Percentiles rank a stretch among this genome's conserved stretches.
Conservation (phyloP, 2,888 invertebrate genomes). For the Drosophila pseudotalamancana region DNA sequence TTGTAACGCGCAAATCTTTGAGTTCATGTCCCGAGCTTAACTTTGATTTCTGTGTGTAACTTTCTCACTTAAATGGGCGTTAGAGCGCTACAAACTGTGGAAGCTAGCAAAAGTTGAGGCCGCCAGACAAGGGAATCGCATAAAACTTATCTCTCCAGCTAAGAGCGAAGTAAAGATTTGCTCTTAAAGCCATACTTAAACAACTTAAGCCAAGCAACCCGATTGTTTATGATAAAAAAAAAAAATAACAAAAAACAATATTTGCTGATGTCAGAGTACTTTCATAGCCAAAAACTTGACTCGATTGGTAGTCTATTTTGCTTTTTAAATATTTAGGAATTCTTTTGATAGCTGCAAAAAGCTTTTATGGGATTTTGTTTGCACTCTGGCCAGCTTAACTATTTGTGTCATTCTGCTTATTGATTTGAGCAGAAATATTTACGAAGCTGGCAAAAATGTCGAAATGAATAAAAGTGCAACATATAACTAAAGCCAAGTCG, state of each 20-base stretch:
- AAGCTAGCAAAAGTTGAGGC: slow-evolving; percentile 26
- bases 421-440: slow-evolving; percentile 34
- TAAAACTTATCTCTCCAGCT: slow-evolving; percentile 3
- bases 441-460: slow-evolving; percentile 52
- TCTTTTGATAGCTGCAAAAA: slow-evolving; percentile 22
- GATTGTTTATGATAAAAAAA: background rate
- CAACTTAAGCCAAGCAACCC: background rate
- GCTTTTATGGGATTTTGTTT: slow-evolving; percentile 58
- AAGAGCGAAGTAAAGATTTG: background rate
- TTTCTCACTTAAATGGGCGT: slow-evolving; percentile 71
- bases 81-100: slow-evolving; percentile 49
- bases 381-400: slow-evolving; percentile 45
- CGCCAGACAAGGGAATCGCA: slow-evolving; percentile 17
- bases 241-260: background rate
- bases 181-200: background rate
- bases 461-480: slow-evolving; percentile 68
- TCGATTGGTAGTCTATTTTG: slow-evolving; percentile 15
- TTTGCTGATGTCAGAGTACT: background rate
- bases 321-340: slow-evolving; percentile 57
- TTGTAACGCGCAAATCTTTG: slow-evolving; percentile 26
- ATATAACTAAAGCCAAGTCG: slow-evolving; percentile 56
- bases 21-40: slow-evolving; percentile 54
- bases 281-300: background rate
- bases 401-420: slow-evolving; percentile 42
- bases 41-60: slow-evolving; percentile 63